These are phyloP conservation scores for Zele albiditarsus DNA, from an alignment of 2,888 invertebrate species.

Conservation along the genomic window DNA sequence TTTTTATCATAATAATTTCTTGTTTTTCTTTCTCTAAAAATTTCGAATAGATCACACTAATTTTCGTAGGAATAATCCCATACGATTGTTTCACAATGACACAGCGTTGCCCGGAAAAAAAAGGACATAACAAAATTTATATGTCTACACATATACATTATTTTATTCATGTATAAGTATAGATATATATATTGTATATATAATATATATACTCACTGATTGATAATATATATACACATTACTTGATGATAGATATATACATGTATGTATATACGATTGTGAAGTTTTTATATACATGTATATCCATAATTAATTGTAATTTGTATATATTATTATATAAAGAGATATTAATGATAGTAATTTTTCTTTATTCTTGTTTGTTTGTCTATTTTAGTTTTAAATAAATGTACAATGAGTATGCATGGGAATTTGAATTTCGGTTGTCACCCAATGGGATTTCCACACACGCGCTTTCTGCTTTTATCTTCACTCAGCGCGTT, in stretches of 20 bases:
- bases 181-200: constrained; percentile 51
- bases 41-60: constrained; percentile 61
- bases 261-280: constrained; percentile 55
- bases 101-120: constrained; percentile 60
- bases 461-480: neutral
- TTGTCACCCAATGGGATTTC: constrained; percentile 36
- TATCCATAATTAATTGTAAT: constrained; percentile 63
- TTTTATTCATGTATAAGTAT: constrained; percentile 32
- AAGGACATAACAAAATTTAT: constrained; percentile 64
- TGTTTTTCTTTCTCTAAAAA: constrained; percentile 45
- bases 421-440: constrained; percentile 48
- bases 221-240: constrained; percentile 50
- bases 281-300: constrained; percentile 64
- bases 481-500: neutral
- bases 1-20: constrained; percentile 38
- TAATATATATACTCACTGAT: constrained; percentile 48
- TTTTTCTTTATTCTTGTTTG: constrained; percentile 52
- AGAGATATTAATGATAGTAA: constrained; percentile 69
- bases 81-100: constrained; percentile 54
- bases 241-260: constrained; percentile 55
- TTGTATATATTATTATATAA: constrained; percentile 69
- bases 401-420: constrained; percentile 66
- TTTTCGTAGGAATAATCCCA: constrained; percentile 55
- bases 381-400: constrained; percentile 60
- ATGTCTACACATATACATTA: constrained; percentile 52